These are phyloP conservation scores for Takifugu rubripes DNA, from an alignment of 2,797 vertebrate species.

Conservation along the genomic window DNA sequence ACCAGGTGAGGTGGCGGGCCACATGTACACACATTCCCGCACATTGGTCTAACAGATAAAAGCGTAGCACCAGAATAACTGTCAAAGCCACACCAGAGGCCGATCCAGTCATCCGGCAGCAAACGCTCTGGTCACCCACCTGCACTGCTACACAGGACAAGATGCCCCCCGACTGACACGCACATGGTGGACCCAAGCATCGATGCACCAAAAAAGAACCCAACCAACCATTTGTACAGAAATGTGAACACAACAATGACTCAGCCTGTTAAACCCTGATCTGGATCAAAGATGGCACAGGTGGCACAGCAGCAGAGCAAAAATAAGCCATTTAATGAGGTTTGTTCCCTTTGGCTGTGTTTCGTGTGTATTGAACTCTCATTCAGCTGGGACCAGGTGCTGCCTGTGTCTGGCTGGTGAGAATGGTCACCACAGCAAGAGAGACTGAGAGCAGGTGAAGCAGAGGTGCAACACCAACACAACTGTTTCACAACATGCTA, in stretches of 20 bases:
- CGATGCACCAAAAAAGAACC: slow-evolving; percentile 56
- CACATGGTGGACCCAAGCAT: slow-evolving; percentile 55
- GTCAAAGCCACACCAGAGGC: slow-evolving; percentile 71
- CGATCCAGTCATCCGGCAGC: slow-evolving; percentile 61
- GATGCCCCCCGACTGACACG: slow-evolving; percentile 4
- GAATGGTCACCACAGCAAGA: slow-evolving; percentile 29
- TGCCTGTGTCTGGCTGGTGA: slow-evolving; percentile 54
- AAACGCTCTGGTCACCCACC: slow-evolving; percentile 64
- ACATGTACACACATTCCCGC: slow-evolving; percentile 25
- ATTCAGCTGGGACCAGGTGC: slow-evolving; percentile 48
- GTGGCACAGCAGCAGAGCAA: slow-evolving; percentile 45
- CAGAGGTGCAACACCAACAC: slow-evolving; percentile 6
- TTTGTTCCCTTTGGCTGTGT: slow-evolving; percentile 17
- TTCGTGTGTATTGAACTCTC: slow-evolving; percentile 19
- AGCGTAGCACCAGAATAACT: slow-evolving; percentile 70
- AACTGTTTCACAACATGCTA: background rate
- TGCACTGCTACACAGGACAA: slow-evolving; percentile 61
- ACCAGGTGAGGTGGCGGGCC: slow-evolving; percentile 72
- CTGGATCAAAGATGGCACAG: slow-evolving; percentile 60
- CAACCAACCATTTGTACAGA: slow-evolving; percentile 48
- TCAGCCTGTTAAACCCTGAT: slow-evolving; percentile 34
- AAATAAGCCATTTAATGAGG: slow-evolving; percentile 25
- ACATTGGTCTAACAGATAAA: slow-evolving; percentile 39
- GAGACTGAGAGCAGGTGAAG: slow-evolving; percentile 34
- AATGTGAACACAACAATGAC: slow-evolving; percentile 37